Evolutionary conservation across 2,797 vertebrate genomes (phyloP).

Genomic region (Coregonus sp.): DNA sequence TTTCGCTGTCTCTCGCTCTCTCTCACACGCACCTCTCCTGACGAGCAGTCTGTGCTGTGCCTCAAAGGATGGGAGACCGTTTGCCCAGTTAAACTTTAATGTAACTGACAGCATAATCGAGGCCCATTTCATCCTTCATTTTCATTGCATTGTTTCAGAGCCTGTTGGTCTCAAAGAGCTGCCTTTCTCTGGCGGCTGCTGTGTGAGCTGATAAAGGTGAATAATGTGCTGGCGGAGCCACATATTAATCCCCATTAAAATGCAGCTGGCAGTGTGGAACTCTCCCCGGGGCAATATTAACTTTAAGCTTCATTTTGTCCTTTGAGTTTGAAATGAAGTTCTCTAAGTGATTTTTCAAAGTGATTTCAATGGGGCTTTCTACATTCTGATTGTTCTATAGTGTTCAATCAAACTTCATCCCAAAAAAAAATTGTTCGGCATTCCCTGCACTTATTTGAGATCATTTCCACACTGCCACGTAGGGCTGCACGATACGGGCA

Average conservation of each 20-base stretch:
- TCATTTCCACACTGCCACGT: no score
- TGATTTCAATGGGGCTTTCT: no score
- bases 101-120: constrained; percentile 68
- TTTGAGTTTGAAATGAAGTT: constrained; percentile 70
- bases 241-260: constrained; percentile 76
- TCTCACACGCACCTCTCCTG: constrained; percentile 16
- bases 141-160: constrained; percentile 67
- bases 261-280: constrained; percentile 64
- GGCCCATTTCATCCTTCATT: constrained; percentile 67
- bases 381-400: no score
- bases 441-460: no score
- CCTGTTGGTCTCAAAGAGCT: constrained; percentile 50
- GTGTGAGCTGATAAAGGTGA: constrained; percentile 73
- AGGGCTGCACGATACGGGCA: no score
- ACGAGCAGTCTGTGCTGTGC: constrained; percentile 33
- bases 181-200: constrained; percentile 56
- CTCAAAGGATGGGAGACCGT: constrained; percentile 44
- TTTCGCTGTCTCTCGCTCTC: neutral
- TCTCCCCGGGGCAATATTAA: constrained; percentile 73
- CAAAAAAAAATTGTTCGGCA: no score
- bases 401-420: no score
- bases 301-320: constrained; percentile 75
- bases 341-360: constrained; percentile 3
- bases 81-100: constrained; percentile 67
- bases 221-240: constrained; percentile 64